Percentiles rank a stretch among this genome's conserved stretches.
Conservation (phyloP, 2,797 vertebrate genomes). For the Huso huso region DNA sequence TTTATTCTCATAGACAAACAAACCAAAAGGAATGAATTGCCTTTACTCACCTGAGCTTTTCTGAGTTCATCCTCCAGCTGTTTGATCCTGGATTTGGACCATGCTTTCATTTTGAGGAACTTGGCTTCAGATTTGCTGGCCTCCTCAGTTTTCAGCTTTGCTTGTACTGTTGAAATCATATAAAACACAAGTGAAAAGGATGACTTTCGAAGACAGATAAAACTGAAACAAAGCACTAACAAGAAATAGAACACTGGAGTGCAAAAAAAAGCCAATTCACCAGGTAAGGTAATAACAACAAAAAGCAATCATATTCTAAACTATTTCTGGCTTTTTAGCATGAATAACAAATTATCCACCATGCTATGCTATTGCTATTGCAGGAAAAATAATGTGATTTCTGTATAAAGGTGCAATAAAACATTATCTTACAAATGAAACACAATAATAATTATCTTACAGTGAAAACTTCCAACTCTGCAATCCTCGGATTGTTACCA, state of each 20-base stretch:
- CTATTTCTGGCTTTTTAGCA: neutral
- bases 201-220: neutral
- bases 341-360: too few relatives aligned
- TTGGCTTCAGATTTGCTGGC: constrained; percentile 79
- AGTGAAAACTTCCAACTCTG: constrained; percentile 74
- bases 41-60: constrained; percentile 56
- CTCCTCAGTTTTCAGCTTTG: constrained; percentile 70
- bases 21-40: neutral
- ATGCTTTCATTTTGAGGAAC: constrained; percentile 85
- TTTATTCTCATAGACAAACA: neutral
- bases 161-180: constrained; percentile 50
- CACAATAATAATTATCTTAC: too few relatives aligned
- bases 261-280: neutral
- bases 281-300: neutral
- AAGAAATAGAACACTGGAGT: neutral
- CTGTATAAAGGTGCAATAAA: too few relatives aligned
- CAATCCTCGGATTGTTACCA: constrained; percentile 45
- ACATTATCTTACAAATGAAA: too few relatives aligned
- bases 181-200: constrained; percentile 5
- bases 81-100: constrained; percentile 78
- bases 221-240: neutral
- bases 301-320: neutral
- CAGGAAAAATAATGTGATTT: too few relatives aligned
- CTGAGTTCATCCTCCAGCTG: constrained; percentile 79
- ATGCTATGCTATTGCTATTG: too few relatives aligned